These are phyloP conservation scores for Scaptomyza montana DNA, from an alignment of 1,140 invertebrate genomes.

Conservation along the genomic window DNA sequence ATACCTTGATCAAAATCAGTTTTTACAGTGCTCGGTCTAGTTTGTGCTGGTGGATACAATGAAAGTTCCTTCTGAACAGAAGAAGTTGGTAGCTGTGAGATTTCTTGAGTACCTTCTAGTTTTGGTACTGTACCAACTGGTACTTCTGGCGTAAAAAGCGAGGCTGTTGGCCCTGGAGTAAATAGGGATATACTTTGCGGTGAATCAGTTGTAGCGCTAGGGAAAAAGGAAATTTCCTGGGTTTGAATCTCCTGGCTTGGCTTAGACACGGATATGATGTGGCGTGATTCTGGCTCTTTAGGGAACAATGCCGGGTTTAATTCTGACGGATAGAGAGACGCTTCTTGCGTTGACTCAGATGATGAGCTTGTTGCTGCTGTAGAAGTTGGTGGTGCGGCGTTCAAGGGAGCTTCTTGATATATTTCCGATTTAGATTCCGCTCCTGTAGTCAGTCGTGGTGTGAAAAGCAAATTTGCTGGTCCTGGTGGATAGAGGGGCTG, in stretches of 20 bases:
- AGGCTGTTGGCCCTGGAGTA: neutral
- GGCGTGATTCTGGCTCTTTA: neutral
- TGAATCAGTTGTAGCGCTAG: slow-evolving; percentile 1
- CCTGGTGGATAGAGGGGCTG: slow-evolving; percentile 1
- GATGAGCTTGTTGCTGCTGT: neutral
- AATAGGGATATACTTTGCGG: neutral
- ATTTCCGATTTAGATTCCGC: neutral
- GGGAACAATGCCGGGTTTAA: slow-evolving; percentile 13
- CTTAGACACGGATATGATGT: neutral
- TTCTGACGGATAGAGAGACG: neutral
- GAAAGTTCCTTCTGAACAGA: neutral
- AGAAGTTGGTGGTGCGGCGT: slow-evolving; percentile 33
- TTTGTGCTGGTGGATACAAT: slow-evolving; percentile 17
- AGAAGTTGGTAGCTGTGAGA: neutral
- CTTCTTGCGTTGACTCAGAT: neutral
- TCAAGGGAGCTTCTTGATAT: slow-evolving; percentile 18
- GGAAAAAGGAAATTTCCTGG: slow-evolving; percentile 28
- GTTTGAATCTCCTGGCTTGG: neutral
- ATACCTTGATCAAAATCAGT: neutral
- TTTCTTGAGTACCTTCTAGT: neutral
- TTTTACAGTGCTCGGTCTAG: neutral
- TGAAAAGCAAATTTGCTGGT: neutral
- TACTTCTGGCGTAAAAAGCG: slow-evolving; percentile 1
- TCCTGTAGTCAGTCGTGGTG: neutral
- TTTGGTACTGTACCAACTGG: neutral